phyloP scores from a whole-genome alignment of 2,888 invertebrate genomes.

The Troides oblongomaculatus region DNA sequence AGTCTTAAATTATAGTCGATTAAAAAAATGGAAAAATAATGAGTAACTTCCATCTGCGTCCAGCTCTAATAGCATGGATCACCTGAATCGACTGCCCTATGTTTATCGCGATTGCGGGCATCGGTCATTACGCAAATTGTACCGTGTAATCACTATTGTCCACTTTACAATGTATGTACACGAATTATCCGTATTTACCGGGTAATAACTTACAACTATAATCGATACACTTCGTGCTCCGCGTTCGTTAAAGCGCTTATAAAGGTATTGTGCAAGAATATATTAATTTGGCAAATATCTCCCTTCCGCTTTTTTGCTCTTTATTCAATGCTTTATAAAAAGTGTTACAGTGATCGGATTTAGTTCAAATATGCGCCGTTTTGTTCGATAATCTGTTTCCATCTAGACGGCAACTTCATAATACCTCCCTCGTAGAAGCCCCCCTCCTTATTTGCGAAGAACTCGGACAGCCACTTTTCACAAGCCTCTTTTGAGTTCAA shows the following conservation, averaged over 20 bases:
- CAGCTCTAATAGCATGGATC: conserved; percentile 17
- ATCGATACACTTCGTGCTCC: conserved; percentile 23
- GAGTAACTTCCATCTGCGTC: conserved; percentile 2
- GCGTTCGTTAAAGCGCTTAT: conserved; percentile 3
- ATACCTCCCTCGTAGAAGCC: no score
- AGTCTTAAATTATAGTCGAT: neutral
- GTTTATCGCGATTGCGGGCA: conserved; percentile 36
- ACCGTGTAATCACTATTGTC: conserved; percentile 36
- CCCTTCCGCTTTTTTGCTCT: no score
- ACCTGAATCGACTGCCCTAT: conserved; percentile 33
- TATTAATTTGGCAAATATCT: no score
- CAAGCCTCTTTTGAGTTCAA: no score
- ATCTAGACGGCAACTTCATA: no score
- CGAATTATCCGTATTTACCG: conserved; percentile 27
- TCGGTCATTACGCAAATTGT: conserved; percentile 41
- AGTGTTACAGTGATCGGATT: no score
- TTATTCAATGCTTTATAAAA: no score
- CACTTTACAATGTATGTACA: conserved; percentile 31
- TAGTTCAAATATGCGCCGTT: no score
- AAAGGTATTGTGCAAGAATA: neutral
- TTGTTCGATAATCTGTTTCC: no score
- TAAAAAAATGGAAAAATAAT: conserved; percentile 7
- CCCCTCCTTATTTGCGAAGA: no score
- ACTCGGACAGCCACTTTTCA: no score
- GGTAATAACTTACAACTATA: conserved; percentile 27